phyloP scores from a whole-genome alignment of 2,797 vertebrate genomes.

The Aselliscus stoliczkanus region DNA sequence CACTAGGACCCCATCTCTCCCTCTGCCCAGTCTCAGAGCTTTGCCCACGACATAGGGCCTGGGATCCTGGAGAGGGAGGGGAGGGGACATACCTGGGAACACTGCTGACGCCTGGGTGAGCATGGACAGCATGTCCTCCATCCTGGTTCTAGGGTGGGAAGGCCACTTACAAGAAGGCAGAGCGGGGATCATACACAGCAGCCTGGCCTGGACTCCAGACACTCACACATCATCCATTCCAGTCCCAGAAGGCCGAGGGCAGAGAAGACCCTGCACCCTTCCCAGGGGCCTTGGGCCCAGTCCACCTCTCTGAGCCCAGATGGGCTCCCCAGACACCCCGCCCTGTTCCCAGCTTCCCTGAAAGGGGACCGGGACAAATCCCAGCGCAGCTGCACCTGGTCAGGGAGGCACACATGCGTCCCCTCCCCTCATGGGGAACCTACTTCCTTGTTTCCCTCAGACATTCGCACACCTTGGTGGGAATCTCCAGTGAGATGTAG shows the following conservation, averaged over 20 bases:
- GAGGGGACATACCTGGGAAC: background rate
- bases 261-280: background rate
- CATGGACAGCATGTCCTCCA: accelerated
- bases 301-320: too few species aligned
- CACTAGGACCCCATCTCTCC: too few species aligned
- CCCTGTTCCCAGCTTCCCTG: background rate
- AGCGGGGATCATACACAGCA: background rate
- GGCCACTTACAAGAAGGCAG: too few species aligned
- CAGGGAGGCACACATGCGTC: too few species aligned
- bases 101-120: too few species aligned
- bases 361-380: too few species aligned
- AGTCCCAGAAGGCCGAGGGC: background rate
- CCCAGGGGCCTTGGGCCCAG: too few species aligned
- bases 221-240: accelerated
- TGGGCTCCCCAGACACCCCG: background rate
- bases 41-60: background rate
- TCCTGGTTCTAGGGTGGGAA: background rate
- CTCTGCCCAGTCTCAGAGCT: background rate
- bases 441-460: background rate
- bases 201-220: background rate
- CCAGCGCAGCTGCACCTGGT: background rate
- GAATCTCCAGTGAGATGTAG: background rate
- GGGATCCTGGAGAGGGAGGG: background rate
- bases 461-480: background rate
- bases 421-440: too few species aligned